Evolutionary conservation across 1,140 invertebrate species (phyloP).

Genomic region (Eufriesea mexicana): DNA sequence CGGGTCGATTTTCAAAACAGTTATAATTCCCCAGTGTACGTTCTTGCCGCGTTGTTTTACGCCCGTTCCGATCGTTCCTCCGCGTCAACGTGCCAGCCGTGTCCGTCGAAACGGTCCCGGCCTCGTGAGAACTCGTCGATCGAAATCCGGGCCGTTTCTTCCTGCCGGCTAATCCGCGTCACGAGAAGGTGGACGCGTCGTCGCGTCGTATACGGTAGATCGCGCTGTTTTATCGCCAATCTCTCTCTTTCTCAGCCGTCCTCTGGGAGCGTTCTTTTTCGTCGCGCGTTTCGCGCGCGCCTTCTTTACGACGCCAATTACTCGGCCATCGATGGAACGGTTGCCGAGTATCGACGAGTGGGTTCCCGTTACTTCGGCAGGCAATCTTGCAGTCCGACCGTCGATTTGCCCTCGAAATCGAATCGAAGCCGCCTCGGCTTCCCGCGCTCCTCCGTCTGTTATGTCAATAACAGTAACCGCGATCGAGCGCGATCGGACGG

Average conservation of each 20-base stretch:
- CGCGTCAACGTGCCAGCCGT: conserved; percentile 19
- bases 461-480: conserved; percentile 48
- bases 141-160: conserved; percentile 44
- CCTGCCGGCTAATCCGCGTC: conserved; percentile 25
- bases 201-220: neutral
- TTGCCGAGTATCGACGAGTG: conserved; percentile 60
- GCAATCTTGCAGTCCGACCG: conserved; percentile 54
- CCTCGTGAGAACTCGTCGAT: conserved; percentile 48
- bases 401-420: conserved; percentile 69
- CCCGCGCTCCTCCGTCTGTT: conserved; percentile 2
- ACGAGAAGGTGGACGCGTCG: neutral
- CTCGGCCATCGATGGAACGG: conserved; percentile 55
- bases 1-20: conserved; percentile 28
- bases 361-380: conserved; percentile 58
- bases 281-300: conserved; percentile 35
- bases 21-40: conserved; percentile 28
- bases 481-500: neutral
- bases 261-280: conserved; percentile 34
- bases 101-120: neutral
- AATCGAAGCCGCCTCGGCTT: conserved; percentile 34
- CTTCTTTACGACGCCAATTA: conserved; percentile 65
- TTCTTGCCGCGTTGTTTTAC: conserved; percentile 43
- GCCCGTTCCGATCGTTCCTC: conserved; percentile 39
- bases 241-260: neutral
- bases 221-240: conserved; percentile 33